Evolutionary conservation across 92 coral and sea anemone genomes (phyloP), one percentile per base, ranked within the genome.

Genomic region (Bergia puertoricense): DNA sequence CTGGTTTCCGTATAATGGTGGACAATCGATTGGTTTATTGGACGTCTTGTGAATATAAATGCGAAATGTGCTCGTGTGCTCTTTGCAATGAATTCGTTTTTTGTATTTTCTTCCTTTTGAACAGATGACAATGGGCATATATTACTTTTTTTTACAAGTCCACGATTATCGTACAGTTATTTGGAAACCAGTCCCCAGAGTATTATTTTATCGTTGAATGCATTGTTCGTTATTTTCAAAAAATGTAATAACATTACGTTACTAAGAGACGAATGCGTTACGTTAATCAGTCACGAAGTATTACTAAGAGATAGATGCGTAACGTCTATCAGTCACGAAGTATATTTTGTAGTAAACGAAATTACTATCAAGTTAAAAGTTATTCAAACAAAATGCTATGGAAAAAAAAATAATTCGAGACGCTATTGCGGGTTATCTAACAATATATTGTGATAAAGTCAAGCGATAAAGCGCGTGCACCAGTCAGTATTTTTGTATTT

Each of bases 161-260:
- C 40, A 15, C 54, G 23, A 82, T 15, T 42, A 16, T 66, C 51
- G 23, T 13, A 68, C 77, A 54, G 41, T 82, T 73, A 84, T 69
- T 44, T 38, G 44, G 87, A 69, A 46, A 30, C 44, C 78, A 84
- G 87, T n/a, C 65, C 23, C 22, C 36, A 84, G 77, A 71, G 51
- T 38, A 71, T 82, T 84, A 84, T 84, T 84, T 84, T 84, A 84
- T 84, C 43, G 87, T 84, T 36, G 77, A 46, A 69, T 84, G 78
- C 87, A 44, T 23, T 84, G 51, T 68, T 84, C 78, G 77, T 84
- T 84, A 69, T 84, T 82, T 84, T 46, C 79, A 69, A 38, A 84
- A 73, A 51, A 11, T 37, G 85, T 80, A 80, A 84, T 83, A 45
- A 83, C 48, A 84, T 46, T 84, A 67, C 86, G 86, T 67, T 67